Base-by-base conservation (phyloP, 2,888 invertebrate species). In the Erebia palarica region DNA sequence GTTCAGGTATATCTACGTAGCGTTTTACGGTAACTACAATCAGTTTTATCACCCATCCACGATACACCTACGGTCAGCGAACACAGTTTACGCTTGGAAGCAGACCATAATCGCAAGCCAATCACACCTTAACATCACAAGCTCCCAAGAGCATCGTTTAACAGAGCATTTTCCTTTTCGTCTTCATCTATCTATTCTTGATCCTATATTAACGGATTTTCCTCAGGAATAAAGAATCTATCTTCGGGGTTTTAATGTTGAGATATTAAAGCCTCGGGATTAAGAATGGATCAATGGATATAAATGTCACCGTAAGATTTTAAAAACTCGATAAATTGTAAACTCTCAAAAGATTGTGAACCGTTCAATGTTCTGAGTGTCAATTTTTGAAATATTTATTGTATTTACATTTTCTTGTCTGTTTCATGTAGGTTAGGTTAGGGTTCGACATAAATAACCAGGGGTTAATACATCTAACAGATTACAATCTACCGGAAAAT, bases 51-150 rank as follows among this genome's bases (percentile, higher is more conserved):
- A 27, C 27, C 27, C 27, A 60, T 16, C 44, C 47, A 47, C 18
- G 61, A 63, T 47, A 49, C 7, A 61, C 10, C 47, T 63, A 49
- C 21, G 61, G 21, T 47, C 61, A 63, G 61, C 44, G 47, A 63
- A 21, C 49, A 63, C 13, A 18, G 47, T 63, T 63, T 8, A 21
- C 61, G 61, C 47, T 63, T 63, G 61, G 18, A 63, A 63, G 61
- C 47, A 5, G 14, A 21, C 21, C 18, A n/a, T 18, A 5, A 18
- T 63, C 18, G 47, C 49, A 63, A 21, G 21, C 61, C 61, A 21
- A 18, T 47, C 61, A 61, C 61, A 47, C 61, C 61, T 61, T 27
- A 21, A 18, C 18, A 18, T 10, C 13, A 21, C 18, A 47, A 61
- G 14, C 61, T 47, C 1, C 18, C 16, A 61, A 21, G 8, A 60